Base-by-base conservation (phyloP, 2,113 vertebrate species). In the Bufo bufo region DNA sequence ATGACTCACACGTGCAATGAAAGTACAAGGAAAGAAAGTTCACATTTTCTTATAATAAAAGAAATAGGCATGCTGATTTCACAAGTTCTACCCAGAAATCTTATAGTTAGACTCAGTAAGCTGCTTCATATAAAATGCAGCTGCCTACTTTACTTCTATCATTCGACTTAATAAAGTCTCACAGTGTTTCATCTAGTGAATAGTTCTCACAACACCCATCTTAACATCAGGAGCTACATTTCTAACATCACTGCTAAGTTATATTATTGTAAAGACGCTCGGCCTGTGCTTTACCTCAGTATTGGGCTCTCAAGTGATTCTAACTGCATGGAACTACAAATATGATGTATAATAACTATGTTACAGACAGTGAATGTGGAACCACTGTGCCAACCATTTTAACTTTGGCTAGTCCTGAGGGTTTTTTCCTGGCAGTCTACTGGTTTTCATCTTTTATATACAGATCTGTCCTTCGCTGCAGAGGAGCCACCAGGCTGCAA, bases 291-390 rank as follows among this genome's bases (percentile, higher is more conserved):
- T 90, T 91, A 91, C 93, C 92, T 90, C 88, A 92, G 89, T 71
- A 82, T 65, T 2, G 61, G 81, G 87, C 86, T 91, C 92, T 94
- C 47, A 75, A 93, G 90, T 93, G 91, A 89, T 89, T 93, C 91
- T 92, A 91, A 91, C 91, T 89, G 90, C 92, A 90, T 90, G 69
- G 65, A 54, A 90, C 77, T 71, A 71, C 50, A 80, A 59, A 87
- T 78, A 87, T 81, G 77, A 87, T 75, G 78, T 20, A 74, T 54
- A 71, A 81, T 74, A 74, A 74, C 78, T 74, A 47, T 33, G 33
- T 33, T 33, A 33, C 33, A 33, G 33, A 33, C 33, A 33, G 33
- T 33, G 33, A 33, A 33, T 33, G 33, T 33, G 33, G 33, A 1
- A 0, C 33, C 33, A 33, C 33, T 33, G 33, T 33, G 33, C 33